phyloP scores from a whole-genome alignment of 2,797 vertebrate species.

The Pelodytes ibericus region DNA sequence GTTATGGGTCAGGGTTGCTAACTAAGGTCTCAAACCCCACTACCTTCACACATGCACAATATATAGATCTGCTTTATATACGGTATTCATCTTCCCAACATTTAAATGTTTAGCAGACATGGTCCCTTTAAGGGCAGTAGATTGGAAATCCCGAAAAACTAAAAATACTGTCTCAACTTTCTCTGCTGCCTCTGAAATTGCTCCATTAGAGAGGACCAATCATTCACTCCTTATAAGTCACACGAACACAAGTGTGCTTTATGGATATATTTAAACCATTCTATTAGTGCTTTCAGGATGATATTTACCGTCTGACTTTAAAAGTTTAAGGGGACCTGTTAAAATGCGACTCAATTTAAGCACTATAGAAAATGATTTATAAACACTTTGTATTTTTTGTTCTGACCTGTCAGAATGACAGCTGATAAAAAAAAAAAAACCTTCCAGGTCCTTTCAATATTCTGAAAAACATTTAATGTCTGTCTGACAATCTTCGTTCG shows the following conservation, averaged over 20 bases:
- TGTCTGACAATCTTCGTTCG: conserved; percentile 39
- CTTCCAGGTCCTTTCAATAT: conserved; percentile 21
- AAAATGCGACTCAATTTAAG: conserved; percentile 12
- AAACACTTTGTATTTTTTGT: conserved; percentile 39
- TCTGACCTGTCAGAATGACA: conserved; percentile 37
- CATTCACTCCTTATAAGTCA: background rate
- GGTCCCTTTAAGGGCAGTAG: too few relatives aligned
- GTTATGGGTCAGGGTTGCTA: too few relatives aligned
- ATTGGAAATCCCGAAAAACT: background rate
- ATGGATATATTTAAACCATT: background rate
- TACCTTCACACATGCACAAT: too few relatives aligned
- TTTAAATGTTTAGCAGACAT: too few relatives aligned
- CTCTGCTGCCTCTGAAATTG: background rate
- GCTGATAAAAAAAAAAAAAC: conserved; percentile 36
- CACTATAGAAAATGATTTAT: conserved; percentile 19
- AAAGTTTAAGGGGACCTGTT: conserved; percentile 2
- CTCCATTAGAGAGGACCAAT: background rate
- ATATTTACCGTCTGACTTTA: conserved; percentile 18
- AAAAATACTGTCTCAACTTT: background rate
- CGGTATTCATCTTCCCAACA: too few relatives aligned
- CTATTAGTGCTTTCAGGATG: background rate
- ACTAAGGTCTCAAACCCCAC: too few relatives aligned
- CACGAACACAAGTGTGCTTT: background rate
- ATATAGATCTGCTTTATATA: too few relatives aligned
- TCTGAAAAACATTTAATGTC: conserved; percentile 18